phyloP scores from a whole-genome alignment of 2,888 invertebrate genomes.

The Drosophila testacea region DNA sequence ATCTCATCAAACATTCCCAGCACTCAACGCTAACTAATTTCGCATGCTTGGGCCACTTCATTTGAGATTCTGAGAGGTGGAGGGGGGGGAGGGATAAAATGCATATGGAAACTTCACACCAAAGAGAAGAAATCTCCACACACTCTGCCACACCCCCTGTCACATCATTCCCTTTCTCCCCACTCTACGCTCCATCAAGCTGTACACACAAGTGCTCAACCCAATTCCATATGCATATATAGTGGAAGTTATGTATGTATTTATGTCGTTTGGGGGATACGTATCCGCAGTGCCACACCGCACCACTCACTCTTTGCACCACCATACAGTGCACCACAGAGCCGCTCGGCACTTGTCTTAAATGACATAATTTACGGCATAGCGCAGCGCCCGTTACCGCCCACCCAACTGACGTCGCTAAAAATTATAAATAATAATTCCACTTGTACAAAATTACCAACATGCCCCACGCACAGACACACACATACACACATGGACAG shows the following conservation, averaged over 20 bases:
- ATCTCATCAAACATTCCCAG: slow-evolving; percentile 56
- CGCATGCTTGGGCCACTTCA: slow-evolving; percentile 71
- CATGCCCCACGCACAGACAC: slow-evolving; percentile 60
- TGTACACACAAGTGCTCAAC: slow-evolving; percentile 63
- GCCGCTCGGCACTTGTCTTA: slow-evolving; percentile 70
- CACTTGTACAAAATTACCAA: slow-evolving; percentile 80
- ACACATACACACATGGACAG: slow-evolving; percentile 27
- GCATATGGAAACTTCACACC: slow-evolving; percentile 66
- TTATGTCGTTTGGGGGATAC: slow-evolving; percentile 58
- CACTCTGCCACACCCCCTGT: slow-evolving; percentile 6
- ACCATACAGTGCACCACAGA: slow-evolving; percentile 1
- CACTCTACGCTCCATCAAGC: neutral
- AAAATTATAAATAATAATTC: slow-evolving; percentile 81
- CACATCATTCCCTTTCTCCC: neutral
- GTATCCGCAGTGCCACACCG: slow-evolving; percentile 53
- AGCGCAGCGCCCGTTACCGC: slow-evolving; percentile 77
- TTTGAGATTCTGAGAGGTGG: slow-evolving; percentile 21
- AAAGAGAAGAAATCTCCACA: slow-evolving; percentile 12
- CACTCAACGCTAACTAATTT: slow-evolving; percentile 77
- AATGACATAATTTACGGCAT: slow-evolving; percentile 79
- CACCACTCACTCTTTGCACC: neutral
- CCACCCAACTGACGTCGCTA: slow-evolving; percentile 79
- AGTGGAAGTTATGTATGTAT: slow-evolving; percentile 46
- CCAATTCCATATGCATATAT: slow-evolving; percentile 73
- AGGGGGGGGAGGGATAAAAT: slow-evolving; percentile 62